Conservation (phyloP, 2,888 invertebrate species). For the Hybos culiciformis region DNA sequence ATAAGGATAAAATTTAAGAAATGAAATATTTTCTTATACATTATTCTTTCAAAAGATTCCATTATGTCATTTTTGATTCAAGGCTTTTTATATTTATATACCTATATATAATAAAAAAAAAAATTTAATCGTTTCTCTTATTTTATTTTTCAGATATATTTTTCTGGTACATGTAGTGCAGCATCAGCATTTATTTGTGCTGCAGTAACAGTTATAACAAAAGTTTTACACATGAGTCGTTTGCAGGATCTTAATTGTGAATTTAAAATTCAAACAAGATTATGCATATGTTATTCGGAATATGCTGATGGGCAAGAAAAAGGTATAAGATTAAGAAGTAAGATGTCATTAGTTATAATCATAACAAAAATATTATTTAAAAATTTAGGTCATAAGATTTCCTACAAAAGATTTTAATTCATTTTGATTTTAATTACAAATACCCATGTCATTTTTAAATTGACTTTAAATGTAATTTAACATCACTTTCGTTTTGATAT, state of each 20-base stretch:
- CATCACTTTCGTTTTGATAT: neutral
- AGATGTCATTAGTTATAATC: too few relatives aligned
- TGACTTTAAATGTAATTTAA: neutral
- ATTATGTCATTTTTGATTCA: too few relatives aligned
- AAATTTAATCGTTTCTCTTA: neutral
- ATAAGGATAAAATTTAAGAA: too few relatives aligned
- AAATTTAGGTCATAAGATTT: too few relatives aligned
- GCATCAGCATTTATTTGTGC: conserved; percentile 1
- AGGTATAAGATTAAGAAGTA: neutral
- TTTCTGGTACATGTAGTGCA: neutral
- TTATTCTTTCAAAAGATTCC: neutral
- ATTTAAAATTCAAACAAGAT: neutral
- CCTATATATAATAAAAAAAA: neutral
- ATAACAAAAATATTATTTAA: too few relatives aligned
- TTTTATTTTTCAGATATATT: neutral
- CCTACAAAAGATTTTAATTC: too few relatives aligned
- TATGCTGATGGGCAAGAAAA: neutral
- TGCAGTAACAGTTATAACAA: conserved; percentile 1
- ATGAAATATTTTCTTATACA: too few relatives aligned
- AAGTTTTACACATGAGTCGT: conserved; percentile 1
- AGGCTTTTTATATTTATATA: too few relatives aligned
- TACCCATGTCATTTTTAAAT: too few relatives aligned
- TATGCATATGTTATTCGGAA: conserved; percentile 1
- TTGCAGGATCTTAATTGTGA: conserved; percentile 2
- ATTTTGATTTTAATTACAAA: too few relatives aligned